Evolutionary conservation across 2,797 vertebrate species (phyloP).

Genomic region (Propithecus perrieri): DNA sequence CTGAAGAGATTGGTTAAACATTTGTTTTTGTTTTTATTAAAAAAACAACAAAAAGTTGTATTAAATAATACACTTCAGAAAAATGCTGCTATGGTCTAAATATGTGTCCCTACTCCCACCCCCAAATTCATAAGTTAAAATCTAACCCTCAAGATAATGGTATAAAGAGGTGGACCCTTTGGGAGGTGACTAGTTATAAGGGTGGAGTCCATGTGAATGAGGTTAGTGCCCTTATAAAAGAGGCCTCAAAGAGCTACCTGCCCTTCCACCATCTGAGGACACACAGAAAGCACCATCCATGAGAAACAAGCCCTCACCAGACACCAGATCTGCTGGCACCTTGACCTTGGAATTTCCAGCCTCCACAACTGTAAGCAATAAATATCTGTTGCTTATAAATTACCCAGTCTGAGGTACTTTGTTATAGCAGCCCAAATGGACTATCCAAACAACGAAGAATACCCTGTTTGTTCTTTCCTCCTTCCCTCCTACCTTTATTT

Average conservation of each 20-base stretch:
- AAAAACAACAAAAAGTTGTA: slow-evolving; percentile 70
- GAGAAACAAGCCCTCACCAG: neutral
- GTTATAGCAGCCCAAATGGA: neutral
- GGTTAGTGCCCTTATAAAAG: neutral
- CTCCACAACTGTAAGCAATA: neutral
- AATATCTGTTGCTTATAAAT: neutral
- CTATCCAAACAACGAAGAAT: neutral
- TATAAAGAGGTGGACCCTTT: neutral
- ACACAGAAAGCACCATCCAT: neutral
- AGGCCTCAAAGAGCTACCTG: neutral
- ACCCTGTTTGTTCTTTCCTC: neutral
- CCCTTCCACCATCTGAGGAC: neutral
- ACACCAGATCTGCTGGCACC: neutral
- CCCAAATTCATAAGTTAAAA: neutral
- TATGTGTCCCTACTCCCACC: neutral
- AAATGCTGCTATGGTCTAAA: neutral
- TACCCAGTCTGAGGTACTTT: neutral
- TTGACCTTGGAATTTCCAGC: neutral
- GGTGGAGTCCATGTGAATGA: neutral
- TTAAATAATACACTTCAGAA: slow-evolving; percentile 53
- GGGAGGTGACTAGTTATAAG: neutral
- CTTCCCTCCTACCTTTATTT: neutral
- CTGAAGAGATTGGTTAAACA: slow-evolving; percentile 76
- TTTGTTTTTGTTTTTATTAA: slow-evolving; percentile 70
- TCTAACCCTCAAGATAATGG: neutral